Evolutionary conservation across 2,888 invertebrate species (phyloP).

Genomic region (Lapara coniferarum): DNA sequence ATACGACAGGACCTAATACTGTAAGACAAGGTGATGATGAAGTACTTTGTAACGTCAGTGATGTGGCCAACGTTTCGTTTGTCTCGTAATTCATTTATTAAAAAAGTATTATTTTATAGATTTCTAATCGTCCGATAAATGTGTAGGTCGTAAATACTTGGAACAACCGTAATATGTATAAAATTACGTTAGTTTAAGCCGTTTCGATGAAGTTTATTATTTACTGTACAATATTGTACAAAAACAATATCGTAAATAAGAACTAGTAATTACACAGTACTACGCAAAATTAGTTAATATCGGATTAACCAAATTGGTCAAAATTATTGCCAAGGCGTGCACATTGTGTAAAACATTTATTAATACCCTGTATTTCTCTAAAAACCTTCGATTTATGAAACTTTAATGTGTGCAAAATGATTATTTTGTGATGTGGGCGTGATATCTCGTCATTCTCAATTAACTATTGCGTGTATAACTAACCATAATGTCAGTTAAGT

Average conservation of each 20-base stretch:
- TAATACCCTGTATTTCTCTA: background rate
- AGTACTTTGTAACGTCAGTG: too few relatives aligned
- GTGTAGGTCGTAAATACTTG: too few relatives aligned
- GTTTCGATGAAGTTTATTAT: background rate
- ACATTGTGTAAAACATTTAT: background rate
- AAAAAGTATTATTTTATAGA: too few relatives aligned
- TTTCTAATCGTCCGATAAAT: too few relatives aligned
- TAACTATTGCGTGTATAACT: too few relatives aligned
- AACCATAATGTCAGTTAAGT: too few relatives aligned
- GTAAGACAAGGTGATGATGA: too few relatives aligned
- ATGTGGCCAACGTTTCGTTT: too few relatives aligned
- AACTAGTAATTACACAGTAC: background rate
- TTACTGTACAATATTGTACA: background rate
- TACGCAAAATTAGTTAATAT: background rate
- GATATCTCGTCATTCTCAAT: background rate
- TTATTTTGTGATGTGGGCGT: background rate
- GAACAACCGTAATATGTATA: too few relatives aligned
- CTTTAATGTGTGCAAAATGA: background rate
- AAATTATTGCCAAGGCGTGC: background rate
- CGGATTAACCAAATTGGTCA: slow-evolving; percentile 5
- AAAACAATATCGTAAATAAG: background rate
- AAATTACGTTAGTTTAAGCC: background rate
- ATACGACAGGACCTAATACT: too few relatives aligned
- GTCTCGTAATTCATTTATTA: too few relatives aligned
- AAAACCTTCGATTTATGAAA: background rate